Conservation (phyloP, 2,797 vertebrate species). For the Notolabrus celidotus region DNA sequence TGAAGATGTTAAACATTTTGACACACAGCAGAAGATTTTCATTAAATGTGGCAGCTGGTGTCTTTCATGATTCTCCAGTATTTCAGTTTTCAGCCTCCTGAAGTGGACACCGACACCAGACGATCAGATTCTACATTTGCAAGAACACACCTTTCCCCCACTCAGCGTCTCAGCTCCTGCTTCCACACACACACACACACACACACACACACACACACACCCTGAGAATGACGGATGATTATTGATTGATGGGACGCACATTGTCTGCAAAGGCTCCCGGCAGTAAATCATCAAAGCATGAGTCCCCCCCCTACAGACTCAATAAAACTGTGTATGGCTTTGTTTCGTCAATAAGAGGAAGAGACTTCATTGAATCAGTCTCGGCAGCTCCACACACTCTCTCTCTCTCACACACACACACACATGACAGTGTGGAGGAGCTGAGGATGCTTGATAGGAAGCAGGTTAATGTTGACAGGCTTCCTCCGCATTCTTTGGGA, state of each 20-base stretch:
- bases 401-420: conserved; percentile 7
- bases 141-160: conserved; percentile 22
- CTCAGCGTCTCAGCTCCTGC: conserved; percentile 9
- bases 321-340: conserved; percentile 44
- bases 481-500: conserved; percentile 73
- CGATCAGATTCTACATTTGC: conserved; percentile 19
- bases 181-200: conserved; percentile 28
- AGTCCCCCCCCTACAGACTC: conserved; percentile 45
- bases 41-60: too few relatives aligned
- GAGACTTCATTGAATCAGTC: conserved; percentile 52
- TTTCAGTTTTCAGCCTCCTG: background rate
- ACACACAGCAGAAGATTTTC: too few relatives aligned
- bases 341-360: conserved; percentile 59
- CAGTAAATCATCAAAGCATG: conserved; percentile 57
- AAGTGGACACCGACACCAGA: background rate
- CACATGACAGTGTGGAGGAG: conserved; percentile 46
- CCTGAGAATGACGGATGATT: conserved; percentile 38
- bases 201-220: too few relatives aligned
- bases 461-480: conserved; percentile 69
- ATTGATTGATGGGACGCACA: conserved; percentile 51
- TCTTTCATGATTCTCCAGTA: background rate
- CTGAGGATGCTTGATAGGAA: conserved; percentile 73
- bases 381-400: conserved; percentile 29
- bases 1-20: too few relatives aligned
- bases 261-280: conserved; percentile 48